phyloP scores from a whole-genome alignment of 2,797 vertebrate genomes.

The Hypotaenidia philippensis region DNA sequence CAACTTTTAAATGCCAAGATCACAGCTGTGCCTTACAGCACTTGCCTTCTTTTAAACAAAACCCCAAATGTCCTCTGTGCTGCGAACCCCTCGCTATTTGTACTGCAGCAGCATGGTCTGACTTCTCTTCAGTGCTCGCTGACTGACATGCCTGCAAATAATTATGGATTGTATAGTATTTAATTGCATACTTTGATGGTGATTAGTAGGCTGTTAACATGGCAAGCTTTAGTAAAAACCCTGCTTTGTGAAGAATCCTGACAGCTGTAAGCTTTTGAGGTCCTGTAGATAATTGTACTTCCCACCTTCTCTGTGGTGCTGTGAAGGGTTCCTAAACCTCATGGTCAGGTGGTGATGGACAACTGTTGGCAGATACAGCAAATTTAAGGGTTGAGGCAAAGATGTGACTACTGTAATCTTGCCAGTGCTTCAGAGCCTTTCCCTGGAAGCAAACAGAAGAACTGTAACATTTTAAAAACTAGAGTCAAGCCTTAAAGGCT shows the following conservation, averaged over 20 bases:
- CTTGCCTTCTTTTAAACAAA: background rate
- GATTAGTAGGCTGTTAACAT: background rate
- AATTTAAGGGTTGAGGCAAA: background rate
- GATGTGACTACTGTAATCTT: background rate
- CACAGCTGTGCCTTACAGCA: background rate
- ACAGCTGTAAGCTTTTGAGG: background rate
- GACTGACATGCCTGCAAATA: background rate
- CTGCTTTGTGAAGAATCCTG: background rate
- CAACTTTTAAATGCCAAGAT: background rate
- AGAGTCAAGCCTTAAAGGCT: background rate
- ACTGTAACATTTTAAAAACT: background rate
- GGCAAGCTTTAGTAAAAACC: background rate
- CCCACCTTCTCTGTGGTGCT: background rate
- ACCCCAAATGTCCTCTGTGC: background rate
- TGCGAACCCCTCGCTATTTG: background rate
- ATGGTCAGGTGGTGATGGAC: background rate
- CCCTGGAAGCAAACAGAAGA: background rate
- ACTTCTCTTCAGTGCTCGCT: background rate
- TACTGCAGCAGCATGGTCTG: background rate
- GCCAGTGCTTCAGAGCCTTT: background rate
- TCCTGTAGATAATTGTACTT: background rate
- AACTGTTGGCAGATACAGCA: background rate
- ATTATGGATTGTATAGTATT: background rate
- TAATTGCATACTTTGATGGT: background rate
- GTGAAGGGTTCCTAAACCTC: background rate